Evolutionary conservation across 2,888 invertebrate species (phyloP), one percentile per base, ranked within the genome.

Genomic region (Macropis europaea): DNA sequence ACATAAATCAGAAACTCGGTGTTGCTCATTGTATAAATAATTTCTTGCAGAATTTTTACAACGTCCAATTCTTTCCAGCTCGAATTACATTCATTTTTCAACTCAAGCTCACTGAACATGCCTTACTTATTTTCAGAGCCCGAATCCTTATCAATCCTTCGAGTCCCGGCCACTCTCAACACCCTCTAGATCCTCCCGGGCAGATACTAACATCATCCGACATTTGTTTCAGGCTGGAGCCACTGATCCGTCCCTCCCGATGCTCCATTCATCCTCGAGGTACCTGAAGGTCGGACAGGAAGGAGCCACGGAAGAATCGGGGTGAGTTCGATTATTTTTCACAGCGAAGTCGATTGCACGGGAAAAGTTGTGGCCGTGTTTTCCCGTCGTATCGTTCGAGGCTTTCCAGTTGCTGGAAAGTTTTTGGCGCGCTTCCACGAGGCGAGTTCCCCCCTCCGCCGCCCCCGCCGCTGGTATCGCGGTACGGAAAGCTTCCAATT

Each of bases 401-500:
- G 28, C 19, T 22, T 15, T 19, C 54, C 22, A 26, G 50, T 53
- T 30, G n/a, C 30, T 17, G 2, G 43, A 30, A 71, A 71, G 38
- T 70, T 71, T 70, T 40, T 71, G 70, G 70, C 71, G 43, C 19
- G 50, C 17, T 56, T 71, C 71, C 71, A 71, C 24, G 13, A n/a
- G n/a, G n/a, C n/a, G n/a, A n/a, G n/a, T n/a, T n/a, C n/a, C n/a
- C n/a, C n/a, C n/a, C n/a, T n/a, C n/a, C n/a, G n/a, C n/a, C n/a
- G n/a, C n/a, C n/a, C n/a, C n/a, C n/a, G n/a, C n/a, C n/a, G n/a
- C n/a, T n/a, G n/a, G 40, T 36, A 32, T 57, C 43, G 59, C 32
- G 24, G 30, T 22, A 17, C 32, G 45, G n/a, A 40, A 28, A 48
- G 40, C 50, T 43, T 22, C 13, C 38, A 32, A 40, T 56, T 38